Evolutionary conservation across 2,888 invertebrate genomes (phyloP), one percentile per base, ranked within the genome.

Genomic region (Ennomos fuscantarius): DNA sequence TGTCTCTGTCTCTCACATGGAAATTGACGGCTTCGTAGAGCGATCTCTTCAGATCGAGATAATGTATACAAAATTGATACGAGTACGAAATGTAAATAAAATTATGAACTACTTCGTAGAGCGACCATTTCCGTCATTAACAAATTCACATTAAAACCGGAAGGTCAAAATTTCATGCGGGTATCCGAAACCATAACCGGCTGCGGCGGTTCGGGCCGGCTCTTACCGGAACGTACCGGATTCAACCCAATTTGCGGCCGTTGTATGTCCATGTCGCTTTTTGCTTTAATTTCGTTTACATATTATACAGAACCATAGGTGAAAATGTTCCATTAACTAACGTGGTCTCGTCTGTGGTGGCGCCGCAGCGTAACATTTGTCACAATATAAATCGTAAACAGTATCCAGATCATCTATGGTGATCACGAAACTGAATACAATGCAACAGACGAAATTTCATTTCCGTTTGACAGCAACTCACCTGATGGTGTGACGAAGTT

Each of bases 241-340:
- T 51, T 50, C 48, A 54, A 44, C 49, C 50, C 53, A 51, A 54
- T 61, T 57, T 51, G 57, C 54, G 57, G 34, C 48, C 43, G 46
- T 46, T 32, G 34, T 2, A 34, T 1, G 34, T 40, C 9, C 32
- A 13, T 10, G 34, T 12, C 35, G 43, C 46, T 47, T 60, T 60
- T 60, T 51, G 50, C 50, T 33, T 55, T 51, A 51, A 60, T 55
- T 43, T 37, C 54, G 45, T 47, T 58, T 40, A 59, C 51, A 60
- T 51, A 51, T 50, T 47, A 39, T 39, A 36, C 37, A 33, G 41
- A 39, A 54, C 46, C 42, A 47, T 48, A 9, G 36, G 33, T 24
- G 15, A 39, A 43, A 58, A 49, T 43, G 57, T 44, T 41, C 44
- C 42, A 60, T 60, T 60, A 55, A 55, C 51, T 55, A 55, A 44